These are phyloP conservation scores for Drepana arcuata DNA, from an alignment of 1,140 invertebrate genomes.

Conservation along the genomic window DNA sequence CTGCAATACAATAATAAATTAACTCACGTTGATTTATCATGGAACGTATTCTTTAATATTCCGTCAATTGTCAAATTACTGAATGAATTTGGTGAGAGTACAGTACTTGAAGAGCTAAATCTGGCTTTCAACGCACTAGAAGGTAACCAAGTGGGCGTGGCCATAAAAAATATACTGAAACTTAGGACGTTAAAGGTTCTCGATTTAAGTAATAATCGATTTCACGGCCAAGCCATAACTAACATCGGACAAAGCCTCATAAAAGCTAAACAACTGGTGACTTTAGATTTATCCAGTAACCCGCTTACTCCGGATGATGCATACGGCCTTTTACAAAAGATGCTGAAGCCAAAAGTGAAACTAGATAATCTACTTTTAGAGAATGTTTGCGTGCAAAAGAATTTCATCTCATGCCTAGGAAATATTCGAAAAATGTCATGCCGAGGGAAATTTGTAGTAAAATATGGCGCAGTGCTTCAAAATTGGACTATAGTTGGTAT, in stretches of 20 bases:
- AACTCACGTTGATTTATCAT: conserved; percentile 55
- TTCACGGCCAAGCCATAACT: conserved; percentile 19
- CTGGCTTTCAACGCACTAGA: conserved; percentile 35
- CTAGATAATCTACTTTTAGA: conserved; percentile 30
- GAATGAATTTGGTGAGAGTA: conserved; percentile 18
- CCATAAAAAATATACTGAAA: conserved; percentile 19
- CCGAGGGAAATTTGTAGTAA: neutral
- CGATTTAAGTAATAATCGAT: conserved; percentile 35
- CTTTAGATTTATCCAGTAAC: conserved; percentile 55
- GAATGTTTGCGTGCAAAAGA: conserved; percentile 22
- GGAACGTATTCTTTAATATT: conserved; percentile 49
- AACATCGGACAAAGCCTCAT: conserved; percentile 15
- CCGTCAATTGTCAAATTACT: conserved; percentile 22
- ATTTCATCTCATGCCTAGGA: no score
- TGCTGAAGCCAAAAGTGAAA: conserved; percentile 25
- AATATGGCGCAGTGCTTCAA: neutral
- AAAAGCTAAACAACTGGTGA: conserved; percentile 31
- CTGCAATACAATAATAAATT: conserved; percentile 46
- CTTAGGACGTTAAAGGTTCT: conserved; percentile 20
- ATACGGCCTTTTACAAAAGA: conserved; percentile 14
- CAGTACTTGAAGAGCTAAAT: conserved; percentile 27
- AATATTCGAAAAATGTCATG: no score
- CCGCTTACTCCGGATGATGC: conserved; percentile 45
- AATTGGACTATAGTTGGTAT: neutral
- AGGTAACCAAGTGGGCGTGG: conserved; percentile 21